phyloP scores from a whole-genome alignment of 2,888 invertebrate species.

The Shargacucullia verbasci region DNA sequence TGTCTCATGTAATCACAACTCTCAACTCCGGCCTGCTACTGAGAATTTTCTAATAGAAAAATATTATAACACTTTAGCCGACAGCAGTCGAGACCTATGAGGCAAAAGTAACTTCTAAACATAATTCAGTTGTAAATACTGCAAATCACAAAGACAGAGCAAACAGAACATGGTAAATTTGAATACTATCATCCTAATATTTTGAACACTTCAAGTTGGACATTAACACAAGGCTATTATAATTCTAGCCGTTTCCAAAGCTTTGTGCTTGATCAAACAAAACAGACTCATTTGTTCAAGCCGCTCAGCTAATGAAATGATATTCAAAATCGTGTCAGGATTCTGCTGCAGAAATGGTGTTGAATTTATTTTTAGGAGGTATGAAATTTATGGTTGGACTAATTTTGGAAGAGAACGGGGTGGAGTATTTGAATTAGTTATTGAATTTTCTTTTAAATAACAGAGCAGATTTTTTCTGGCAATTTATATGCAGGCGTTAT shows the following conservation, averaged over 20 bases:
- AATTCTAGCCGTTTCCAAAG: slow-evolving; percentile 21
- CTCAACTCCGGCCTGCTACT: no score
- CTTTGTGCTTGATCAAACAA: slow-evolving; percentile 58
- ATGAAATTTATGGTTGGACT: not conserved
- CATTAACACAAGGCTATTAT: slow-evolving; percentile 38
- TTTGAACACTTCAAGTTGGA: slow-evolving; percentile 19
- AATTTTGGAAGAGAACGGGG: slow-evolving; percentile 1
- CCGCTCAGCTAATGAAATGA: slow-evolving; percentile 64
- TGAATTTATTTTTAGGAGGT: slow-evolving; percentile 13
- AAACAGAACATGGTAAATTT: not conserved
- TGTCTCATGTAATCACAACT: no score
- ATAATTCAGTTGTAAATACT: no score
- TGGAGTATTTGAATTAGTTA: not conserved
- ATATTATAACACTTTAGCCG: no score
- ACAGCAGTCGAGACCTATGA: no score
- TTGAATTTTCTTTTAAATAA: no score
- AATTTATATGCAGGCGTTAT: no score
- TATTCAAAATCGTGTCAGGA: slow-evolving; percentile 60
- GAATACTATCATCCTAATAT: slow-evolving; percentile 15
- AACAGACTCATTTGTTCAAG: slow-evolving; percentile 53
- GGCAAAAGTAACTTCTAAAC: no score
- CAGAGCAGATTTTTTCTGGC: no score
- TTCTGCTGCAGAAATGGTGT: slow-evolving; percentile 26
- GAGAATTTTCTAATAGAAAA: no score
- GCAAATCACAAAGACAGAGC: not conserved